Conservation (phyloP, 2,113 vertebrate species). For the Corythoichthys haematopterus region DNA sequence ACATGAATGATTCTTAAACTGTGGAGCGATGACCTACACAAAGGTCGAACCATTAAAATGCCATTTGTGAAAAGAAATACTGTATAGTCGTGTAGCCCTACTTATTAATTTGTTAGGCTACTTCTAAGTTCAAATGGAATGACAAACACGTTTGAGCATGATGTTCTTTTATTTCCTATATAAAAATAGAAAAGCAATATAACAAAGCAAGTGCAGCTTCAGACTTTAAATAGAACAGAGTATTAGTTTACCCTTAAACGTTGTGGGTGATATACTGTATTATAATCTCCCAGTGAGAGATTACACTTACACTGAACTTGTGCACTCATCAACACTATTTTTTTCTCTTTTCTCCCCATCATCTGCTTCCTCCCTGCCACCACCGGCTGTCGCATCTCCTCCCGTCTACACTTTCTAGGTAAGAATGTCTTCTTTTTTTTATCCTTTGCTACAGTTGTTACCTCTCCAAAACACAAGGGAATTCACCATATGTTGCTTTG, state of each 20-base stretch:
- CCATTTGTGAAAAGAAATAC: no score
- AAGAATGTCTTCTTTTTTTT: slow-evolving; percentile 42
- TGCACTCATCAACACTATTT: slow-evolving; percentile 55
- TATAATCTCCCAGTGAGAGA: slow-evolving; percentile 40
- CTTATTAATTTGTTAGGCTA: not conserved
- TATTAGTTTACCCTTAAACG: slow-evolving; percentile 21
- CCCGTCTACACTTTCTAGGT: slow-evolving; percentile 56
- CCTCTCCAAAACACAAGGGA: no score
- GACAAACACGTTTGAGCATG: not conserved
- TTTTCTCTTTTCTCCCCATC: slow-evolving; percentile 23
- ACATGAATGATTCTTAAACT: not conserved
- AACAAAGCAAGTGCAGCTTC: not conserved
- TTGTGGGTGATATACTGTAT: slow-evolving; percentile 42
- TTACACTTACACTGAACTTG: slow-evolving; percentile 39
- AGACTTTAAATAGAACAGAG: slow-evolving; percentile 10
- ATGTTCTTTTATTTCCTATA: not conserved
- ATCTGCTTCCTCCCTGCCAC: not conserved
- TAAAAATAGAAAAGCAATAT: not conserved
- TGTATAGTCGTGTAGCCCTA: no score
- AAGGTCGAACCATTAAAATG: not conserved
- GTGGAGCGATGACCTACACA: not conserved
- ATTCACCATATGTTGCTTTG: no score
- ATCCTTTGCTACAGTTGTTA: not conserved
- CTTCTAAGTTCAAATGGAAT: not conserved
- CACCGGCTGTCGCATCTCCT: slow-evolving; percentile 12